phyloP scores from a whole-genome alignment of 2,797 vertebrate genomes.

The Micrastur ruficollis region DNA sequence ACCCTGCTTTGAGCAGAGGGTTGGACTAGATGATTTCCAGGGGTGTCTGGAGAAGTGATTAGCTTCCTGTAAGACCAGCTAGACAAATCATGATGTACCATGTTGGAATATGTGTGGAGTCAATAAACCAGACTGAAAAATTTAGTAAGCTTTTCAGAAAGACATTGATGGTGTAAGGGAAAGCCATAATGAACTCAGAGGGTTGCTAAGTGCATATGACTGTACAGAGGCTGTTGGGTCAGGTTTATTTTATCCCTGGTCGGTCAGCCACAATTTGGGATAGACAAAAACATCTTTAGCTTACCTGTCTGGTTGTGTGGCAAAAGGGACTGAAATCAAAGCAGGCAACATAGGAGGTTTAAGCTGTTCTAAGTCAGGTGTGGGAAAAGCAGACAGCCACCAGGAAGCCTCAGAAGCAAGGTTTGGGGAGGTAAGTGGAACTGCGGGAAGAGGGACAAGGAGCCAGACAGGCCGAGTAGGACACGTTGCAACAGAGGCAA shows the following conservation, averaged over 20 bases:
- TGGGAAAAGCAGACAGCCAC: neutral
- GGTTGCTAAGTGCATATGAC: neutral
- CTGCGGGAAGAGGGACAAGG: neutral
- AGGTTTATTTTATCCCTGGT: neutral
- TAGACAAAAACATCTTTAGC: neutral
- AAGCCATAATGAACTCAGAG: neutral
- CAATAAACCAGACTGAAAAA: neutral
- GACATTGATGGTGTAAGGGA: neutral
- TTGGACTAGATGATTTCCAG: neutral
- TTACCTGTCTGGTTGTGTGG: neutral
- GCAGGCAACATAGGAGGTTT: neutral
- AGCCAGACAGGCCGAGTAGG: neutral
- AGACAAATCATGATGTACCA: neutral
- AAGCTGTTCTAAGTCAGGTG: neutral
- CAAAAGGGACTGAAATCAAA: neutral
- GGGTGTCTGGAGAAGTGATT: neutral
- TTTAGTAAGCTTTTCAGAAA: neutral
- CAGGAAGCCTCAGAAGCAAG: neutral
- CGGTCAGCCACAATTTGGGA: fast-evolving
- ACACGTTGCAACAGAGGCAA: neutral
- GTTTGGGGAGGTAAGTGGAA: neutral
- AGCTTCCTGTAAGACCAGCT: neutral
- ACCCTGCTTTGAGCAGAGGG: neutral
- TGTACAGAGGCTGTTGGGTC: neutral
- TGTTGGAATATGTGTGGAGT: neutral